phyloP scores from a whole-genome alignment of 2,797 vertebrate species.

The Ctenopoma multispine region DNA sequence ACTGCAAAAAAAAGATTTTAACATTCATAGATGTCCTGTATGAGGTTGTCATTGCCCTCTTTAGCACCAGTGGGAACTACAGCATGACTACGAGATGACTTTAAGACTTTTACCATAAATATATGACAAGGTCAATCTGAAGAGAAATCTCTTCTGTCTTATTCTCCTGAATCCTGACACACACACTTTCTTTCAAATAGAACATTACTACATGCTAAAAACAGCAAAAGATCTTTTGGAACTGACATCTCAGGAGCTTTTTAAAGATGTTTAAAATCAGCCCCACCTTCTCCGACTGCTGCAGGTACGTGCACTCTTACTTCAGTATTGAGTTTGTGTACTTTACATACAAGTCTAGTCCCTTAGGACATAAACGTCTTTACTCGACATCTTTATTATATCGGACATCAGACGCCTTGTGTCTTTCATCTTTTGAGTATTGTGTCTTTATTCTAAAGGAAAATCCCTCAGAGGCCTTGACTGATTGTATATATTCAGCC shows the following conservation, averaged over 20 bases:
- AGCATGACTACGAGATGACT: neutral
- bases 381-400: neutral
- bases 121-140: neutral
- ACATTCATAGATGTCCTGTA: constrained; percentile 14
- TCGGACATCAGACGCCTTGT: neutral
- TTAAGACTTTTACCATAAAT: neutral
- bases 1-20: constrained; percentile 19
- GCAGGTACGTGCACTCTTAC: too few species aligned
- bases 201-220: neutral
- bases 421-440: neutral
- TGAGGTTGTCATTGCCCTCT: constrained; percentile 14
- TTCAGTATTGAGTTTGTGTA: too few species aligned
- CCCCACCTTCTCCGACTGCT: too few species aligned
- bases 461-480: constrained; percentile 8
- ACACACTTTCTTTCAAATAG: neutral
- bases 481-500: constrained; percentile 21
- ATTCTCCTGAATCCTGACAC: neutral
- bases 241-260: too few species aligned
- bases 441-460: constrained; percentile 14
- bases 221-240: too few species aligned
- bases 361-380: neutral
- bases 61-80: neutral
- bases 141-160: too few species aligned
- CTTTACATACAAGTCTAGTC: too few species aligned
- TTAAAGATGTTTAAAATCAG: too few species aligned